Evolutionary conservation across 1,140 invertebrate genomes (phyloP).

Genomic region (Drosophila sturtevanti): DNA sequence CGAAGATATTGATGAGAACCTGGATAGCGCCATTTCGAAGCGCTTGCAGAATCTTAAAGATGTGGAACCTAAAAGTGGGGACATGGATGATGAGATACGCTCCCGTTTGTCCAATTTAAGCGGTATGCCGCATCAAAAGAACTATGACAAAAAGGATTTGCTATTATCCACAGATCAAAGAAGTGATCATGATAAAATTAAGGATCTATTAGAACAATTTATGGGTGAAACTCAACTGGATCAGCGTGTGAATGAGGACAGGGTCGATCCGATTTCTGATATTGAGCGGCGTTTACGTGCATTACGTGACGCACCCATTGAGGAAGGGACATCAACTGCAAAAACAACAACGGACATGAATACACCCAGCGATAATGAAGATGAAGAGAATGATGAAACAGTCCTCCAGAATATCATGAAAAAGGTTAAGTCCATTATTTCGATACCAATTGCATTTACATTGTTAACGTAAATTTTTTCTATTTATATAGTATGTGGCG

Average conservation of each 20-base stretch:
- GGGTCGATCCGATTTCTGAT: slow-evolving; percentile 83
- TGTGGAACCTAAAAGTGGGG: slow-evolving; percentile 27
- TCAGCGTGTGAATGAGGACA: slow-evolving; percentile 78
- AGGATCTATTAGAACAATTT: slow-evolving; percentile 86
- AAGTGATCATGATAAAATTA: slow-evolving; percentile 86
- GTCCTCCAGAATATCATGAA: slow-evolving; percentile 81
- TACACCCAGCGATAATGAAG: slow-evolving; percentile 81
- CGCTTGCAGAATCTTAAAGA: slow-evolving; percentile 86
- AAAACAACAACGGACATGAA: slow-evolving; percentile 51
- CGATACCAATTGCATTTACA: too few species aligned
- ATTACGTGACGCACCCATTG: slow-evolving; percentile 74
- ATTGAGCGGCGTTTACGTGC: slow-evolving; percentile 83
- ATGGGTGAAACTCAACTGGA: slow-evolving; percentile 85
- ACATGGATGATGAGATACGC: slow-evolving; percentile 83
- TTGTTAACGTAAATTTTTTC: background rate
- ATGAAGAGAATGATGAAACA: slow-evolving; percentile 80
- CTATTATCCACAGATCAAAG: slow-evolving; percentile 82
- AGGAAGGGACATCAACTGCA: background rate
- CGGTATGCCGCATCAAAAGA: slow-evolving; percentile 82
- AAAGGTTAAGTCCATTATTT: slow-evolving; percentile 37
- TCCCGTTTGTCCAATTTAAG: slow-evolving; percentile 84
- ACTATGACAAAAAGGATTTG: slow-evolving; percentile 73
- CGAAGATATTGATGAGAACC: slow-evolving; percentile 69
- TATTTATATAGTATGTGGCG: slow-evolving; percentile 54
- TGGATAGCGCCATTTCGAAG: slow-evolving; percentile 84